Percentiles rank a stretch among this genome's conserved stretches.
Conservation (phyloP, 2,888 invertebrate genomes). For the Neria commutata region DNA sequence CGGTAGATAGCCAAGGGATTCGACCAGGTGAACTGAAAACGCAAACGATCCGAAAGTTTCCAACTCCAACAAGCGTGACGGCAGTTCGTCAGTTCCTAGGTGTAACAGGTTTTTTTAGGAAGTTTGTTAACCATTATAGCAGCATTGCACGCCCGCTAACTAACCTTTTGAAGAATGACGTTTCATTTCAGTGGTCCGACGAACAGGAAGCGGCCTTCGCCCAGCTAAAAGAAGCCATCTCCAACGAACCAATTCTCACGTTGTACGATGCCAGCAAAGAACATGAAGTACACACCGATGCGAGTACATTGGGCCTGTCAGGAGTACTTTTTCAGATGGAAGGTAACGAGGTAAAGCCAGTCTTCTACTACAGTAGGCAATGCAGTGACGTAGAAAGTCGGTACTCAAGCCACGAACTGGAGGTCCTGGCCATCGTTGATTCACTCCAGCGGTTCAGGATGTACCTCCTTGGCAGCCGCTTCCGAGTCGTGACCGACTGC, state of each 20-base stretch:
- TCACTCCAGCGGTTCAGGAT: slow-evolving; percentile 46
- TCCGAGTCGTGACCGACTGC: slow-evolving; percentile 49
- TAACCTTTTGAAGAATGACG: slow-evolving; percentile 19
- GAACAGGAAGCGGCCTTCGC: slow-evolving; percentile 41
- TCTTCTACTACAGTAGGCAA: slow-evolving; percentile 47
- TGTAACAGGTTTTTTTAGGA: slow-evolving; percentile 19
- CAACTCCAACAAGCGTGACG: slow-evolving; percentile 15
- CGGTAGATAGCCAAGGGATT: slow-evolving; percentile 11
- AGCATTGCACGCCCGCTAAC: not conserved
- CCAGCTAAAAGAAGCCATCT: slow-evolving; percentile 34
- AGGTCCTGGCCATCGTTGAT: slow-evolving; percentile 48
- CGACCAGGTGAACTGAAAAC: slow-evolving; percentile 17
- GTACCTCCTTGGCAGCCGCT: slow-evolving; percentile 45
- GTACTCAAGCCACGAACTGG: slow-evolving; percentile 56
- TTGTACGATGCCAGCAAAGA: slow-evolving; percentile 24
- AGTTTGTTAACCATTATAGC: not conserved
- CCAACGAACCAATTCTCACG: slow-evolving; percentile 37
- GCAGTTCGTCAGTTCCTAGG: slow-evolving; percentile 27
- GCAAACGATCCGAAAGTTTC: slow-evolving; percentile 19
- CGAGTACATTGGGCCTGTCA: slow-evolving; percentile 41
- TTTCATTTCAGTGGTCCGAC: slow-evolving; percentile 19
- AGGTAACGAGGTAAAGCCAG: slow-evolving; percentile 24
- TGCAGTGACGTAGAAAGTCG: slow-evolving; percentile 46
- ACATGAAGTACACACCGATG: slow-evolving; percentile 46
- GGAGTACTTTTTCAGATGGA: slow-evolving; percentile 47